Evolutionary conservation across 2,797 vertebrate species (phyloP).

Genomic region (Huso huso): DNA sequence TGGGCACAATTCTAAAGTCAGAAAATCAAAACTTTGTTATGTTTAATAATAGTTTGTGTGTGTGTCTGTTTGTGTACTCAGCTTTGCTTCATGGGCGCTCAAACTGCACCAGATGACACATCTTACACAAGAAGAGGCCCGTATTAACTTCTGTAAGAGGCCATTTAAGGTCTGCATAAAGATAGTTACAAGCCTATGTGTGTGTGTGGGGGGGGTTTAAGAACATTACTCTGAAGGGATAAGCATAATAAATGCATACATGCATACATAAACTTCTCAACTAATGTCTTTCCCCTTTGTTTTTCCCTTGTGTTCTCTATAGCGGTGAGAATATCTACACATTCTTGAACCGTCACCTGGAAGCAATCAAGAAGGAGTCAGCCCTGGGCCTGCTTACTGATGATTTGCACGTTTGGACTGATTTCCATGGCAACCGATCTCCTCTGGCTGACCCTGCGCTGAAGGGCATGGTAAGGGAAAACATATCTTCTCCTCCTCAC

Average conservation of each 20-base stretch:
- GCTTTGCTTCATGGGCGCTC: too few relatives aligned
- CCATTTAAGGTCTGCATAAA: too few relatives aligned
- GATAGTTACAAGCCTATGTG: too few relatives aligned
- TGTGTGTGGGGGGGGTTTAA: too few relatives aligned
- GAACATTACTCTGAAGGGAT: too few relatives aligned
- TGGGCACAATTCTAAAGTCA: too few relatives aligned
- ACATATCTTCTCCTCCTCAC: background rate
- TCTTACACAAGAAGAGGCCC: too few relatives aligned
- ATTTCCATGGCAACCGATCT: constrained; percentile 95
- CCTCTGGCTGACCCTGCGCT: constrained; percentile 85
- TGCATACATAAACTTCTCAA: background rate
- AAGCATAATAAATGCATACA: background rate
- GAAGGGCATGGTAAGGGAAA: constrained; percentile 85
- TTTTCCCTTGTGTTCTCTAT: constrained; percentile 21
- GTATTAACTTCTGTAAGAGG: too few relatives aligned
- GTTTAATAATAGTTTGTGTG: too few relatives aligned
- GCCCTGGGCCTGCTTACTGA: constrained; percentile 76
- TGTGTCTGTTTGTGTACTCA: too few relatives aligned
- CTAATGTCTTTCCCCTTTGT: background rate
- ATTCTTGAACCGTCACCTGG: constrained; percentile 81
- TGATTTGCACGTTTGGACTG: constrained; percentile 89
- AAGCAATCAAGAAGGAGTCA: constrained; percentile 59
- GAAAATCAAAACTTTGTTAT: too few relatives aligned
- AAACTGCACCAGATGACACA: too few relatives aligned
- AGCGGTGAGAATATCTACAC: constrained; percentile 72